phyloP scores from a whole-genome alignment of 2,888 invertebrate genomes.

The Aleiodes leptofemur region DNA sequence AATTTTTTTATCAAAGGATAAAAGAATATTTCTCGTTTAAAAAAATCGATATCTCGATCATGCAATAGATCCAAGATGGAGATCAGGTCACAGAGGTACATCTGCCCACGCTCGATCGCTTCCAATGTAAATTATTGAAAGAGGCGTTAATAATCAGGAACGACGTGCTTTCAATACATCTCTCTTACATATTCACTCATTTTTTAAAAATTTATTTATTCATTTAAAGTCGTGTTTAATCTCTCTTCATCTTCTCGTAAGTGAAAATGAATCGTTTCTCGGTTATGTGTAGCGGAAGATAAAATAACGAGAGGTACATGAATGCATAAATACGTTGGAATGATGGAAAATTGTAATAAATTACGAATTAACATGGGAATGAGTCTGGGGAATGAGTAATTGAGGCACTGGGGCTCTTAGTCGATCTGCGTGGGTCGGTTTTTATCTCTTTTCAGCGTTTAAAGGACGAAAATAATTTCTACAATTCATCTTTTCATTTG shows the following conservation, averaged over 20 bases:
- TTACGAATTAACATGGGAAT: constrained; percentile 10
- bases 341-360: constrained; percentile 21
- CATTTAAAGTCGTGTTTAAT: not conserved
- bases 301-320: not conserved
- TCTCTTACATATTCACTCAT: not conserved
- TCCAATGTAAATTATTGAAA: constrained; percentile 49
- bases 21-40: not conserved
- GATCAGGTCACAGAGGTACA: constrained; percentile 44
- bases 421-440: not conserved
- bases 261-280: not conserved
- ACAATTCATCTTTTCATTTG: not conserved
- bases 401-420: not conserved
- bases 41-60: constrained; percentile 21
- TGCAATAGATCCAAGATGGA: constrained; percentile 48
- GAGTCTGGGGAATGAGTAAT: constrained; percentile 6
- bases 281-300: constrained; percentile 1
- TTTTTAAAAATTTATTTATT: not conserved
- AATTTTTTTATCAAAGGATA: not conserved
- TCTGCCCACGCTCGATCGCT: constrained; percentile 45
- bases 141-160: constrained; percentile 40
- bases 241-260: not conserved
- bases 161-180: constrained; percentile 20
- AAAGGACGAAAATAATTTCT: not conserved
- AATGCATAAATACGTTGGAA: not conserved
- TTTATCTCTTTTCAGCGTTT: not conserved